These are phyloP conservation scores for Orthosia gracilis DNA, from an alignment of 2,888 invertebrate genomes.

Conservation along the genomic window DNA sequence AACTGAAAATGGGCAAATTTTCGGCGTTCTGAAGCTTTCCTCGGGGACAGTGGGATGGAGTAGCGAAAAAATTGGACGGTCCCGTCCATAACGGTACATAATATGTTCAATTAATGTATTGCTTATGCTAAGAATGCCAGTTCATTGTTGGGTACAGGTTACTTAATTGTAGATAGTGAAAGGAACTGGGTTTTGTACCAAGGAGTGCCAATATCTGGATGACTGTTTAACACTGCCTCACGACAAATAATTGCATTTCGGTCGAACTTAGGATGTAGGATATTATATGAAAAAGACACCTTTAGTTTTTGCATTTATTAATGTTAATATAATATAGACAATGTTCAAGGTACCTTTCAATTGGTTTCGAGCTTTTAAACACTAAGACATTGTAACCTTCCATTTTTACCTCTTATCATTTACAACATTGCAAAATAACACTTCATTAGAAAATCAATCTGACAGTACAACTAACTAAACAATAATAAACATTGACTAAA, in stretches of 20 bases:
- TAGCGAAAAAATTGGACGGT: too few relatives aligned
- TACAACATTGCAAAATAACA: conserved; percentile 90
- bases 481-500: conserved; percentile 89
- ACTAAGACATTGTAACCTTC: conserved; percentile 89
- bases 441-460: conserved; percentile 86
- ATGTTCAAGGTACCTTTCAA: conserved; percentile 91
- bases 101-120: too few relatives aligned
- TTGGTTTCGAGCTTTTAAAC: conserved; percentile 90
- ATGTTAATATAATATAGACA: conserved; percentile 92
- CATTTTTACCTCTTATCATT: conserved; percentile 86
- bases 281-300: conserved; percentile 72
- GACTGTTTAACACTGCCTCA: not conserved
- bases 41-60: too few relatives aligned
- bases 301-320: conserved; percentile 88
- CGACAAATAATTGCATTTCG: not conserved
- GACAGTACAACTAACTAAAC: conserved; percentile 85
- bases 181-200: conserved; percentile 6
- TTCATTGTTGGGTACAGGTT: not conserved
- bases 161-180: conserved; percentile 15
- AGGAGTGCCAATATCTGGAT: not conserved
- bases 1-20: too few relatives aligned
- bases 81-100: too few relatives aligned
- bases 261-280: not conserved
- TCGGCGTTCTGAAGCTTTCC: too few relatives aligned
- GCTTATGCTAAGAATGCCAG: not conserved